Conservation (phyloP, 2,797 vertebrate genomes). For the Gobionotothen gibberifrons region DNA sequence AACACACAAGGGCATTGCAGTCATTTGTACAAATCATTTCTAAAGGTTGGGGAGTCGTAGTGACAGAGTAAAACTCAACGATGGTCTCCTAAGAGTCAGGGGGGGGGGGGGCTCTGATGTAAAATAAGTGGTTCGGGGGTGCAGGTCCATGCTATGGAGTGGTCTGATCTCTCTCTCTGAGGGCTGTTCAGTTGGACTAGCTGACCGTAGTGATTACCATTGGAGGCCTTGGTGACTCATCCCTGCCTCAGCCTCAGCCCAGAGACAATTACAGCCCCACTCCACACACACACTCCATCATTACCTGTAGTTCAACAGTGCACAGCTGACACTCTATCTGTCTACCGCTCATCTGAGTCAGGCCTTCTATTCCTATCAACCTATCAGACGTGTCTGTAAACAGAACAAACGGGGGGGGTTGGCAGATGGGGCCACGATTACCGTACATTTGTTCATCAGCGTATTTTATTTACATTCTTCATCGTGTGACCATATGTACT, state of each 20-base stretch:
- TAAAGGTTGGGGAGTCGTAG: constrained; percentile 13
- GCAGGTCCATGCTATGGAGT: constrained; percentile 17
- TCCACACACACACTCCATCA: constrained; percentile 45
- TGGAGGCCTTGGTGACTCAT: constrained; percentile 69
- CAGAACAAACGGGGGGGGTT: constrained; percentile 26
- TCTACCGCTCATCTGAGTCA: constrained; percentile 45
- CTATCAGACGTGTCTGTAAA: constrained; percentile 20
- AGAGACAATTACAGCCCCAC: constrained; percentile 60
- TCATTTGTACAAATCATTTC: constrained; percentile 54
- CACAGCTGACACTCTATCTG: constrained; percentile 41
- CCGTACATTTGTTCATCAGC: constrained; percentile 44
- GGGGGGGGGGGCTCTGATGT: constrained; percentile 15
- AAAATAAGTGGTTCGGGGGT: background rate
- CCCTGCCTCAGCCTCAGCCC: constrained; percentile 48
- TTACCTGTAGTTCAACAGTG: constrained; percentile 53
- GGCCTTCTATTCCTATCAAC: constrained; percentile 45
- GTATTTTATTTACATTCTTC: constrained; percentile 30
- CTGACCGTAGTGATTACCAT: constrained; percentile 65
- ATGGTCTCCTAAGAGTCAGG: constrained; percentile 30
- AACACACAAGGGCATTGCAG: constrained; percentile 43
- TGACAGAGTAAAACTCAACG: constrained; percentile 26
- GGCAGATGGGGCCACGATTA: constrained; percentile 57
- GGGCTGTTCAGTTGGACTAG: constrained; percentile 55
- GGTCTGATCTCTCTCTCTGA: constrained; percentile 33
- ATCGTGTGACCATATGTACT: constrained; percentile 24